Percentiles rank a stretch among this genome's conserved stretches.
phyloP scores from a whole-genome alignment of 2,888 invertebrate species.

The Masnerella sp. region DNA sequence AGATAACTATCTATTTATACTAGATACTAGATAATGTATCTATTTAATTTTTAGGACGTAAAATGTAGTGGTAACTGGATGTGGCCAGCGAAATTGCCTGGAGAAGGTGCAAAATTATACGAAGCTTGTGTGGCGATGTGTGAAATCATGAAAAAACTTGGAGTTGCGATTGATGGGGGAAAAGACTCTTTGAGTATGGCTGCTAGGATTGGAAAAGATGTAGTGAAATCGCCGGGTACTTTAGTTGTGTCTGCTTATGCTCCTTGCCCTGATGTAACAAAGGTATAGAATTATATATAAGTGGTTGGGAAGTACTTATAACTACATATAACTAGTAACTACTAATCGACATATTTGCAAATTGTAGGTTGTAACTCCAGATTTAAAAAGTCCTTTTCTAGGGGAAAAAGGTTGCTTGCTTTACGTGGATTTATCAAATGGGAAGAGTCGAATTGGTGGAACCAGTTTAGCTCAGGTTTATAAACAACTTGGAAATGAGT shows the following conservation, averaged over 20 bases:
- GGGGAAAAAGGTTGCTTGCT: slow-evolving; percentile 84
- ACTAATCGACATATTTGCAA: too few species aligned
- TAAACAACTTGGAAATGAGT: slow-evolving; percentile 87
- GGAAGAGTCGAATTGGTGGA: slow-evolving; percentile 90
- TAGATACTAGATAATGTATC: too few species aligned
- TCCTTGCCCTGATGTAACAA: slow-evolving; percentile 91
- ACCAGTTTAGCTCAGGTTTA: slow-evolving; percentile 95
- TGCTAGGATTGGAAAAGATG: slow-evolving; percentile 86
- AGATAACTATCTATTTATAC: too few species aligned
- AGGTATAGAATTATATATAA: slow-evolving; percentile 33
- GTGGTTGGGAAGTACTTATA: too few species aligned
- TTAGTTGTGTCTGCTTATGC: slow-evolving; percentile 98
- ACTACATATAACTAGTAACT: too few species aligned
- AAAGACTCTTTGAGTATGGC: slow-evolving; percentile 99
- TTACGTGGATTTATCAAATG: slow-evolving; percentile 87
- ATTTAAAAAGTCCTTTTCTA: slow-evolving; percentile 85
- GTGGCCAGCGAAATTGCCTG: slow-evolving; percentile 98
- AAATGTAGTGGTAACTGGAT: slow-evolving; percentile 99
- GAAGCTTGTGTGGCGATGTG: slow-evolving; percentile 95
- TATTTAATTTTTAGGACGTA: slow-evolving; percentile 84
- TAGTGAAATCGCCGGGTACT: slow-evolving; percentile 90
- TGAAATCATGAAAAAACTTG: slow-evolving; percentile 87
- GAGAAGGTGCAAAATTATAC: slow-evolving; percentile 92
- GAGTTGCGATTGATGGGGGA: slow-evolving; percentile 96
- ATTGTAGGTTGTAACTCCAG: slow-evolving; percentile 88